Base-by-base conservation (phyloP, 2,113 vertebrate genomes). In the Taxidea taxus region DNA sequence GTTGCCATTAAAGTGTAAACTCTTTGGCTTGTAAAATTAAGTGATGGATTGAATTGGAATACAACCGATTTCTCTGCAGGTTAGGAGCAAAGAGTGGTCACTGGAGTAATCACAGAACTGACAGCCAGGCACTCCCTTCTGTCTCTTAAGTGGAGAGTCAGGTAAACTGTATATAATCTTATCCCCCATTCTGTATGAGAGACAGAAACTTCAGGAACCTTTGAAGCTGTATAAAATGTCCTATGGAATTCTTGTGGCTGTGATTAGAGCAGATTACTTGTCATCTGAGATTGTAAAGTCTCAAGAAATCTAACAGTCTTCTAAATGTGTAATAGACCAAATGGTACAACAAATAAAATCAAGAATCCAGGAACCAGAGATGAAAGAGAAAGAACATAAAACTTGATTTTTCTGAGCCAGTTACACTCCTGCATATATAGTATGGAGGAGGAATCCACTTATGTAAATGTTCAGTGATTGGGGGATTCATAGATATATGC, bases 1-100 rank as follows among this genome's bases (percentile, higher is more conserved):
- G 74, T 84, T 84, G 21, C 27, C 56, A 85, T 74, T 87, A 87
- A 90, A 96, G 54, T 75, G 15, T 58, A 68, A 82, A 66, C 10
- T 37, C 37, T 90, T 84, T 86, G 82, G 44, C n/a, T 86, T 96
- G 25, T 87, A 68, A 95, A 81, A 77, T 18, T 80, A 94, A 92
- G 49, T 82, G 60, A 90, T 94, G 16, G 62, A 75, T 88, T 90
- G 75, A 68, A 14, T 68, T 94, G 42, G 56, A 96, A 62, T 70
- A 21, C 7, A 62, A 68, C 51, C 47, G 81, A 94, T 96, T 81
- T 94, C 47, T 91, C 62, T 72, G 34, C 51, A 87, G 25, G 10
- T 93, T 64, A 64, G 37, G 11, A 83, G 80, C 20, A 84, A 87
- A 72, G 39, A 13, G 62, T 90, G 9, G 21, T 92, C n/a, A 13